Evolutionary conservation across 2,797 vertebrate species (phyloP), one percentile per base, ranked within the genome.

Genomic region (Alosa sapidissima): DNA sequence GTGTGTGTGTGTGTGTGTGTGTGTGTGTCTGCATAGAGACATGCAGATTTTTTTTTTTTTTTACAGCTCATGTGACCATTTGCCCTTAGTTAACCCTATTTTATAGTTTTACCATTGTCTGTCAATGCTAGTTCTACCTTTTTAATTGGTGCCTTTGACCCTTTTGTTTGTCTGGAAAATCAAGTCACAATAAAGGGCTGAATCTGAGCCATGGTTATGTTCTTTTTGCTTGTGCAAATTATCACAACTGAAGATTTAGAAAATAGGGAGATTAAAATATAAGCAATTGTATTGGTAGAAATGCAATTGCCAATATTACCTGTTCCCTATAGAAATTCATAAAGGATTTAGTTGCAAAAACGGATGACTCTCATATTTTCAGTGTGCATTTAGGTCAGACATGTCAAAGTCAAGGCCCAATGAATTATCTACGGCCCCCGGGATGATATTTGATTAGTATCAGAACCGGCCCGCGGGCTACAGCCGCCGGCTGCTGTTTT

Each of bases 171-270:
- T 51, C n/a, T 51, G 52, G 16, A 82, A 81, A 81, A 24, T n/a
- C 81, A 65, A 86, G 85, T 48, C 81, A 75, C 82, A 88, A 90
- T 88, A 88, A 90, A 89, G 81, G 68, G 52, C 83, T 85, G 60
- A 52, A 84, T 84, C 72, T n/a, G 55, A 58, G 41, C 24, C 21
- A 72, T 75, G 16, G 24, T 72, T 8, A n/a, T 84, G 33, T 36
- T 75, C 13, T 28, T 3, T 72, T 75, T 75, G 41, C 4, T 41
- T 75, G 68, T 75, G 68, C 65, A 75, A 72, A 19, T 21, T 4
- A 21, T 58, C 55, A n/a, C 55, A 58, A 5, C 55, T 21, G 19
- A 21, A 1, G 1, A 3, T 58, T 58, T 21, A 58, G 55, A n/a
- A 4, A 3, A 58, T 5, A 5, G 21, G 52, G 2, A 41, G 41